Conservation (phyloP, 2,888 invertebrate species). For the Bugulina stolonifera region DNA sequence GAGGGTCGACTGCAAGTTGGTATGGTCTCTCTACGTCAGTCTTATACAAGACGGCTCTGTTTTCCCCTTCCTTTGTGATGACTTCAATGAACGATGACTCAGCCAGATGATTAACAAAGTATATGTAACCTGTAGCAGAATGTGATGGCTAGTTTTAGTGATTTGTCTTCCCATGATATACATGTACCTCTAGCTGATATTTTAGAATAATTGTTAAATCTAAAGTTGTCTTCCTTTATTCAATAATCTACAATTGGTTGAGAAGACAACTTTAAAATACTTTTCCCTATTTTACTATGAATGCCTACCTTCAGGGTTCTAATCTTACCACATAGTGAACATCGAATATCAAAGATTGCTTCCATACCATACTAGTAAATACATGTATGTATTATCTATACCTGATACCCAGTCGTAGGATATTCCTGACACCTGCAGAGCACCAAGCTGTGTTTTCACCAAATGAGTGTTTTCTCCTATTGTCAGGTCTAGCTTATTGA, state of each 20-base stretch:
- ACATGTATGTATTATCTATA: not conserved
- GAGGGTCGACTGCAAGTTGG: constrained; percentile 92
- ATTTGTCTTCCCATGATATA: too few relatives aligned
- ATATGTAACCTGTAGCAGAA: constrained; percentile 77
- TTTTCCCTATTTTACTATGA: too few relatives aligned
- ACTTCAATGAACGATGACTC: constrained; percentile 95
- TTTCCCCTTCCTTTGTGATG: constrained; percentile 80
- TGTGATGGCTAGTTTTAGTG: too few relatives aligned
- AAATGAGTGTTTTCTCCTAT: not conserved
- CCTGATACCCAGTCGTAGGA: constrained; percentile 19
- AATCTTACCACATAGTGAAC: too few relatives aligned
- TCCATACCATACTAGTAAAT: too few relatives aligned
- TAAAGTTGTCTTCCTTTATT: too few relatives aligned
- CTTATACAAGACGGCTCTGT: constrained; percentile 82
- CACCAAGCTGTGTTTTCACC: not conserved
- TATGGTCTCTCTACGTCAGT: constrained; percentile 87
- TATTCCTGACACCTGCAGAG: not conserved
- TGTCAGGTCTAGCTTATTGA: not conserved
- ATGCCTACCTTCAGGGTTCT: too few relatives aligned
- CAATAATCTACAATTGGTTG: too few relatives aligned
- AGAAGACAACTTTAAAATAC: too few relatives aligned
- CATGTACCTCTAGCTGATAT: too few relatives aligned
- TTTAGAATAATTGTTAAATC: too few relatives aligned
- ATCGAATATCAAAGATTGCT: too few relatives aligned
- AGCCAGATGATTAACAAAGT: constrained; percentile 93